These are phyloP conservation scores for Drosophila bunnanda DNA, from an alignment of 2,888 invertebrate species.

Conservation along the genomic window DNA sequence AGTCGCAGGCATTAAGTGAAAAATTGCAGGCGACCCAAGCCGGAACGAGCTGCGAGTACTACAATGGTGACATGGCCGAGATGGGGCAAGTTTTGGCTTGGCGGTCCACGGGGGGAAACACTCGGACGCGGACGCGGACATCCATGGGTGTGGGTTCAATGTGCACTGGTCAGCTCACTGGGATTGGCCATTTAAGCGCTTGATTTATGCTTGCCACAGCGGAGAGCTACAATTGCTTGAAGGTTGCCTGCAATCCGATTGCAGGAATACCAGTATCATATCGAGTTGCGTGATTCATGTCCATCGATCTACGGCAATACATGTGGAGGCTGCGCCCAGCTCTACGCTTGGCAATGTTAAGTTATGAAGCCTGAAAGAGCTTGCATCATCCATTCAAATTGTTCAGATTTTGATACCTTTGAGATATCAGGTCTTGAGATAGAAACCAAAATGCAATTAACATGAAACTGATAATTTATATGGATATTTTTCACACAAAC, in stretches of 20 bases:
- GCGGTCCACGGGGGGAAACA: neutral
- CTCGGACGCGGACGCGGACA: neutral
- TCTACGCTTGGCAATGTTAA: neutral
- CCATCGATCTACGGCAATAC: neutral
- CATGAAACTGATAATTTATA: constrained; percentile 8
- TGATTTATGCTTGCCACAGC: constrained; percentile 38
- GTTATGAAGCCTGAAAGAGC: constrained; percentile 2
- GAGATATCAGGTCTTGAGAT: neutral
- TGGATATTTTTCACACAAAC: neutral
- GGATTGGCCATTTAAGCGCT: constrained; percentile 37
- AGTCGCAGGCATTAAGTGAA: constrained; percentile 33
- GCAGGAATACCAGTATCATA: constrained; percentile 34
- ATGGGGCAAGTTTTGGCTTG: constrained; percentile 26
- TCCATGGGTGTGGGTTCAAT: constrained; percentile 53
- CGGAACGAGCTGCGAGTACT: constrained; percentile 36
- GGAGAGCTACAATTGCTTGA: constrained; percentile 21
- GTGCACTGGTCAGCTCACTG: constrained; percentile 37
- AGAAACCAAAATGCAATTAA: constrained; percentile 16
- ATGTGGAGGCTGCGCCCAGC: constrained; percentile 25
- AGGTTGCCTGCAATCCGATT: constrained; percentile 36
- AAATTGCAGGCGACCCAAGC: constrained; percentile 45
- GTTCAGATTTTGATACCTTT: neutral
- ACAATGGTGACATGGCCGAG: constrained; percentile 47
- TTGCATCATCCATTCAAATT: constrained; percentile 5
- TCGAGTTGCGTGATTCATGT: constrained; percentile 26